Percentiles rank a stretch among this genome's conserved stretches.
Conservation (phyloP, 2,888 invertebrate species). For the Caenorhabditis sp. region DNA sequence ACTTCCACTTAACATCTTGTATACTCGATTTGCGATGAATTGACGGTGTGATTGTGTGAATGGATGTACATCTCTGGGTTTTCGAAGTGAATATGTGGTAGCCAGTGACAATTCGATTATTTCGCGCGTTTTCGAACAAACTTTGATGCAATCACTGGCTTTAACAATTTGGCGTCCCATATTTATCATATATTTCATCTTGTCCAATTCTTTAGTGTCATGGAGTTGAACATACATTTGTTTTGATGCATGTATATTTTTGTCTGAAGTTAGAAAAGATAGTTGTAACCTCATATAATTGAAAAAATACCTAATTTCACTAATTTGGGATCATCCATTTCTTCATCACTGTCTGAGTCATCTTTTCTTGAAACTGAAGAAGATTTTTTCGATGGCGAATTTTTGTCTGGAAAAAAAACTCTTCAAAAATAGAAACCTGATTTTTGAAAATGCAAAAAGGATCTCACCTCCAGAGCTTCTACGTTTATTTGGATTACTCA, state of each 20-base stretch:
- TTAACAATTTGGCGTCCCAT: conserved; percentile 20
- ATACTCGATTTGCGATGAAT: conserved; percentile 21
- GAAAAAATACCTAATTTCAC: background rate
- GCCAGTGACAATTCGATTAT: conserved; percentile 6
- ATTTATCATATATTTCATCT: conserved; percentile 17
- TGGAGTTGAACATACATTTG: conserved; percentile 14
- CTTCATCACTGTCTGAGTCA: background rate
- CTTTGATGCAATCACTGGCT: background rate
- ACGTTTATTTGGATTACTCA: background rate
- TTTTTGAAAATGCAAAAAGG: background rate
- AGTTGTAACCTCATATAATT: background rate
- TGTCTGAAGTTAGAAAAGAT: background rate
- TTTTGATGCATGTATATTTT: background rate
- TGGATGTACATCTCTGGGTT: conserved; percentile 8
- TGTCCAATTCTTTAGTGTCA: conserved; percentile 4
- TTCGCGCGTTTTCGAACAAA: conserved; percentile 3
- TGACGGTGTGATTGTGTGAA: conserved; percentile 5
- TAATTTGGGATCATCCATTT: background rate
- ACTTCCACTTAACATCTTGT: conserved; percentile 14
- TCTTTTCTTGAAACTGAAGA: background rate
- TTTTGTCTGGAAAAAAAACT: background rate
- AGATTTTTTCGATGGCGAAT: background rate
- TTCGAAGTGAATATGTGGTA: background rate
- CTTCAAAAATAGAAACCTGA: background rate
- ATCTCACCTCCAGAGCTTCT: background rate